Base-by-base conservation (phyloP, 2,888 invertebrate genomes). In the Macrostomum cliftonense region DNA sequence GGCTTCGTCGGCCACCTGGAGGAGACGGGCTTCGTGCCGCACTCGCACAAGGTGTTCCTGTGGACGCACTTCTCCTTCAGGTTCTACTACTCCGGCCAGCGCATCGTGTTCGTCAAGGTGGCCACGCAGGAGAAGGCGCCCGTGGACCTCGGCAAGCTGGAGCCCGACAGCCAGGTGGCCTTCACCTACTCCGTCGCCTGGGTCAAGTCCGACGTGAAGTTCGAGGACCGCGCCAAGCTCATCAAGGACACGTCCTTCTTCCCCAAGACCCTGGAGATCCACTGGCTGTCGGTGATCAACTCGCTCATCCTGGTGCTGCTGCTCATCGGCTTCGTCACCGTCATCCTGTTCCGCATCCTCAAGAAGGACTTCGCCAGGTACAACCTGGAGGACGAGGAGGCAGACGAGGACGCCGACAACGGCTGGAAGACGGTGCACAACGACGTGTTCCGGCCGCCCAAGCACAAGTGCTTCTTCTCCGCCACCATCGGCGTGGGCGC, bases 281-380 rank as follows among this genome's bases (percentile, higher is more conserved):
- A 74, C 57, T 74, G 74, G 74, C 59, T 74, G 53, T 74, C 74
- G 36, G 71, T 74, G 52, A 71, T 74, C 55, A 74, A 74, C 59
- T 74, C 74, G 7, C 67, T 71, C 59, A 70, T 74, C 5, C 63
- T 74, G 4, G 73, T 73, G 2, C 69, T 72, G 54, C 63, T 74
- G 12, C 63, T 74, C 12, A 67, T 74, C 45, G 71, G 72, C 12
- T 73, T 74, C 60, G 73, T 74, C 5, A 63, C 69, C 49, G 68
- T 74, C 37, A 74, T 74, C 46, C 58, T 74, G 63, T 69, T 71
- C 2, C 60, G 73, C 43, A 68, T 74, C 13, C 56, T 74, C 48
- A 67, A 68, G 55, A 71, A 71, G 55, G 73, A 74, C 57, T 73
- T 74, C 60, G 71, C 71, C 1, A 61, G 71, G 21, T 73, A 73